Base-by-base conservation (phyloP, 2,888 invertebrate genomes). In the Drosophila formosana region DNA sequence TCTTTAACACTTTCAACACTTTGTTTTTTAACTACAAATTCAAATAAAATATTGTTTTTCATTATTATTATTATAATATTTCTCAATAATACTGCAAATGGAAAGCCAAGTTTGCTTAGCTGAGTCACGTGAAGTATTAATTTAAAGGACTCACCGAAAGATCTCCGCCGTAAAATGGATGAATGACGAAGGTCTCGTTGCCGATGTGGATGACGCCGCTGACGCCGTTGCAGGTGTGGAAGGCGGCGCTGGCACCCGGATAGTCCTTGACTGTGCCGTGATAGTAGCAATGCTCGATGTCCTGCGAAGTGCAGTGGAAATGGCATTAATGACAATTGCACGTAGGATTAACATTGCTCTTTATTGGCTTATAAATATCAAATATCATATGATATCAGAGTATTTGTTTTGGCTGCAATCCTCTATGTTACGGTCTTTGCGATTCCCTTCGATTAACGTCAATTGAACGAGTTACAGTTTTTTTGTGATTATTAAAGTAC, bases 231-330 rank as follows among this genome's bases (percentile, higher is more conserved):
- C 99, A 99, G 58, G 99, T 99, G 93, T 98, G 98, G 93, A 99
- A 97, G 84, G 99, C 98, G 26, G 98, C 99, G 78, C 97, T 97
- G 25, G 98, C 98, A 78, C 98, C 98, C 6, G 98, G 98, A 93
- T 98, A 98, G 93, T 98, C 98, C 93, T 97, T 98, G 66, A 99
- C 98, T 3, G 97, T 97, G 70, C 99, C 99, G 93, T 99, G 99
- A 93, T 99, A 99, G 94, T 98, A 99, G 93, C 99, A 99, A 93
- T 99, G 98, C 93, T 99, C 98, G 93, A 98, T 97, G 94, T 97
- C 97, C 97, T 98, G 57, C 4, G 32, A 9, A 8, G 2, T 18
- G 18, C 18, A 18, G 18, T 18, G 18, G 18, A 18, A 18, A 1
- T 18, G 18, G 26, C 9, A 52, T 39, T 18, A 1, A 18, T 18